Evolutionary conservation across 2,888 invertebrate genomes (phyloP).

Genomic region (Rhabditophanes sp.): DNA sequence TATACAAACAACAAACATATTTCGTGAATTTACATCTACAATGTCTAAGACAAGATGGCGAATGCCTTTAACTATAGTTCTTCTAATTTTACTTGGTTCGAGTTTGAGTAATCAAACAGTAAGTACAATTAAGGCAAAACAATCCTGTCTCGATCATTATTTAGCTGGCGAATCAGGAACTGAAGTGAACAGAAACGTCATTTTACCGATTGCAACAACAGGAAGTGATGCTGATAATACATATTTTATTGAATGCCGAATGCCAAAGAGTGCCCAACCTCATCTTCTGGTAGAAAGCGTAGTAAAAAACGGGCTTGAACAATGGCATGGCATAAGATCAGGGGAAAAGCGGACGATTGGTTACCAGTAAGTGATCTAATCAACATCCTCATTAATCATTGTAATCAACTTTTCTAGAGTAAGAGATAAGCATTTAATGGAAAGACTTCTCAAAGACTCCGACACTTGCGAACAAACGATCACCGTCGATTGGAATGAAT

Average conservation of each 20-base stretch:
- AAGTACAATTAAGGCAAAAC: too few species aligned
- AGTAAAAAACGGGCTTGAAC: constrained; percentile 13
- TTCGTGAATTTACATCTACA: too few species aligned
- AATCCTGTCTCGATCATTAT: constrained; percentile 14
- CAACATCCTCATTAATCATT: neutral
- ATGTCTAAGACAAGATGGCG: too few species aligned
- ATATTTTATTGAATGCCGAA: constrained; percentile 11
- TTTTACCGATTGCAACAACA: constrained; percentile 6
- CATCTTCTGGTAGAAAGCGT: constrained; percentile 11
- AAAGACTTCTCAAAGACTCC: neutral
- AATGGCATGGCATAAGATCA: constrained; percentile 10
- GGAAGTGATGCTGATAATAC: constrained; percentile 4
- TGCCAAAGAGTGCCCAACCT: constrained; percentile 7
- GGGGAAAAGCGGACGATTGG: constrained; percentile 10
- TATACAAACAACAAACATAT: too few species aligned
- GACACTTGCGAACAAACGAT: neutral
- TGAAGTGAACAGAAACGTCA: too few species aligned
- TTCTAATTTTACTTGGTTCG: too few species aligned
- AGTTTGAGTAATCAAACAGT: too few species aligned
- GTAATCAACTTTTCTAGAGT: neutral
- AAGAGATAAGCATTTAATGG: neutral
- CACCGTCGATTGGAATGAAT: neutral
- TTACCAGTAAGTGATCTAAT: constrained; percentile 12
- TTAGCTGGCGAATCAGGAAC: constrained; percentile 9
- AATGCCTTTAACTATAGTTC: too few species aligned